Percentiles rank a stretch among this genome's conserved stretches.
Conservation (phyloP, 2,888 invertebrate species). For the Dyspetes luteomarginatus region DNA sequence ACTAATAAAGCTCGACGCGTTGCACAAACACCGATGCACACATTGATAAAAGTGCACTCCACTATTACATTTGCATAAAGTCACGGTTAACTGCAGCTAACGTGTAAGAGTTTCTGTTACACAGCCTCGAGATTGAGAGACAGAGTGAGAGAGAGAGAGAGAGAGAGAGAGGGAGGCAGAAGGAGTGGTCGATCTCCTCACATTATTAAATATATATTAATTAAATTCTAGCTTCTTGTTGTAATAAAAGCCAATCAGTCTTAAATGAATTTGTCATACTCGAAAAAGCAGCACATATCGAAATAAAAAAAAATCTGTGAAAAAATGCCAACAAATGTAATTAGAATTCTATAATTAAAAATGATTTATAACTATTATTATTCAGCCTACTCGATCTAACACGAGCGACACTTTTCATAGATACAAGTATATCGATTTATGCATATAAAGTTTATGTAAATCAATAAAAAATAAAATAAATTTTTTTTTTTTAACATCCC, state of each 20-base stretch:
- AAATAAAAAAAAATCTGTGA: too few species aligned
- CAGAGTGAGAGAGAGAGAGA: conserved; percentile 50
- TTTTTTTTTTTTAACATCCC: too few species aligned
- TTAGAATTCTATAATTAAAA: too few species aligned
- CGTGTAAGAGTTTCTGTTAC: conserved; percentile 12
- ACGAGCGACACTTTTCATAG: too few species aligned
- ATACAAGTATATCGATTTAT: too few species aligned
- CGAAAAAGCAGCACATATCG: too few species aligned
- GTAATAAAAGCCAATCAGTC: not conserved
- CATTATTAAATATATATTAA: conserved; percentile 61
- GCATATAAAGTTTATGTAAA: too few species aligned
- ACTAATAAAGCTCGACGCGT: conserved; percentile 37
- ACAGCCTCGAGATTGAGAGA: conserved; percentile 5
- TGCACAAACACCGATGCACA: conserved; percentile 1
- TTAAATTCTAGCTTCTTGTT: not conserved
- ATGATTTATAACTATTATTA: too few species aligned
- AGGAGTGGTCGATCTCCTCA: conserved; percentile 64
- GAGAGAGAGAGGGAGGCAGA: conserved; percentile 30
- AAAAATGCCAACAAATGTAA: too few species aligned
- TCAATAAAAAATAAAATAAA: too few species aligned
- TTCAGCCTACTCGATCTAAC: too few species aligned
- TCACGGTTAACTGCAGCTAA: conserved; percentile 45
- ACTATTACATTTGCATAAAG: conserved; percentile 57
- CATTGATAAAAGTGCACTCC: conserved; percentile 29
- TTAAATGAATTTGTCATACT: too few species aligned